Base-by-base conservation (phyloP, 2,888 invertebrate species). In the Perizoma flavofasciatum region DNA sequence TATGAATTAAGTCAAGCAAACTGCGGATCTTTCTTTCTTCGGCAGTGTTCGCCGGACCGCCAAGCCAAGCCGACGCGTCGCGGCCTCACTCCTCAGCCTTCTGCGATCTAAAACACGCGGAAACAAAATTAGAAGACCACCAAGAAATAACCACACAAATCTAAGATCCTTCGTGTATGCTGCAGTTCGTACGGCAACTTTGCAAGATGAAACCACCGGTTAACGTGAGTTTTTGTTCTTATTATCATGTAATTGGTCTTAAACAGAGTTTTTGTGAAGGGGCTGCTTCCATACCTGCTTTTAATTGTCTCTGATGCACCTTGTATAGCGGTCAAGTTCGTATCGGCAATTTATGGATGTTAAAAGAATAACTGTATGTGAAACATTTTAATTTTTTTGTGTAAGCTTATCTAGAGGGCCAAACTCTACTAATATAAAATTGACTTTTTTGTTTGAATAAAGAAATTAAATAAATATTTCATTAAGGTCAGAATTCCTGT, bases 181-280 rank as follows among this genome's bases (percentile, higher is more conserved):
- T 89, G 74, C 82, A 73, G 70, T 76, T 87, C 40, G 66, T 89
- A 45, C 86, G 79, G 80, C 78, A 75, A 67, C 71, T 87, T 70
- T 83, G 75, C 76, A 88, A 77, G n/a, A 92, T 92, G 92, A 92
- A 90, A 66, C 91, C 92, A 56, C 91, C 90, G 65, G 84, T 85
- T 9, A 89, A 86, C 56, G 91, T 92, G 64, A 91, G 91, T 89
- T 67, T 67, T 66, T 46, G 5, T 46, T 34, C 5, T 7, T 45
- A 8, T 9, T 45, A 7, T 22, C 10, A 45, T 48, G 35, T 44
- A 49, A 40, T 45, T 51, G 6, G 22, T 6, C 37, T 37, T 48
- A 10, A 39, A 43, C 44, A 40, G n/a, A 22, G 45, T 59, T 47
- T 48, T 59, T 52, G 49, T 53, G 7, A 49, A 37, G 48, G 33